phyloP scores from a whole-genome alignment of 2,888 invertebrate genomes.

The Erebia ligea region DNA sequence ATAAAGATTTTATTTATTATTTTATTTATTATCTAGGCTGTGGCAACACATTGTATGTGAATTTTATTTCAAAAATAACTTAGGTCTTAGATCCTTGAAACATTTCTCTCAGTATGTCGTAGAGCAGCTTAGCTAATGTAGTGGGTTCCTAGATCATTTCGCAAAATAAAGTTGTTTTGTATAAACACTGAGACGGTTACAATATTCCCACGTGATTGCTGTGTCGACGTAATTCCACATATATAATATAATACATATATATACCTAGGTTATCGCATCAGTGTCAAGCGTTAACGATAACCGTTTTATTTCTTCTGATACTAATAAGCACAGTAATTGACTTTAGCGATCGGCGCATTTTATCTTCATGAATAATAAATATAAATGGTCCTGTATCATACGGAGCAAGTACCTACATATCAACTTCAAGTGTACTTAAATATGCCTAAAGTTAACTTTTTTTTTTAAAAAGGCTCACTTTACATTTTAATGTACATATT shows the following conservation, averaged over 20 bases:
- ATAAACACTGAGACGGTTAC: not conserved
- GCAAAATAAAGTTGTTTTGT: not conserved
- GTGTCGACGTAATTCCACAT: conserved; percentile 31
- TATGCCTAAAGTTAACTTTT: no score
- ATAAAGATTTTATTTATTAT: no score
- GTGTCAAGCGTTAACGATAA: conserved; percentile 38
- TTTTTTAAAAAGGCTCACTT: no score
- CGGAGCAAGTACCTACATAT: no score
- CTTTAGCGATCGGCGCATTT: conserved; percentile 27
- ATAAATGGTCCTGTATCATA: not conserved
- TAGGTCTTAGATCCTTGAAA: not conserved
- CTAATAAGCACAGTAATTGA: conserved; percentile 40
- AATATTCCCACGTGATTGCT: conserved; percentile 36
- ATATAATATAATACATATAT: no score
- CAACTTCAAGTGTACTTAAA: no score
- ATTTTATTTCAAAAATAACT: not conserved
- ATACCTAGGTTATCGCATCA: conserved; percentile 35
- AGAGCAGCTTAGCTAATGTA: no score
- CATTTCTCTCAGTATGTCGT: no score
- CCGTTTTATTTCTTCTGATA: conserved; percentile 37
- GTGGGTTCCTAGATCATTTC: not conserved
- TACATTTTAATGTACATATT: no score
- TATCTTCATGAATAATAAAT: conserved; percentile 32
- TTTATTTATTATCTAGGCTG: no score
- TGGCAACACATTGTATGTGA: not conserved